Evolutionary conservation across 2,113 vertebrate species (phyloP), one percentile per base, ranked within the genome.

Genomic region (Phyllopteryx taeniolatus): DNA sequence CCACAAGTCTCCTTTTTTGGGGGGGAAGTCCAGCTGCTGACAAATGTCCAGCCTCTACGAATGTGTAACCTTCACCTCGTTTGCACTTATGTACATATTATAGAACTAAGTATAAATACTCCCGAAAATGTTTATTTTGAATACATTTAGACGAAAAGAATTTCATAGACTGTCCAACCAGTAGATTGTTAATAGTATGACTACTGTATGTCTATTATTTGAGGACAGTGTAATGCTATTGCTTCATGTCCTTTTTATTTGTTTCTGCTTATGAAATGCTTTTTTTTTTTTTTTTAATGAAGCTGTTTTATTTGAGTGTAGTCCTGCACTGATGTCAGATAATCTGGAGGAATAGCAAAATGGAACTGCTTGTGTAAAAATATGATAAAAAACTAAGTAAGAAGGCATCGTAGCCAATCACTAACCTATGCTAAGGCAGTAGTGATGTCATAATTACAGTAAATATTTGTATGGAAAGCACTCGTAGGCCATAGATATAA

Each of bases 71-170:
- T 93, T 95, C 94, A 95, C 92, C 94, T 95, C 94, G 94, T 96
- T 96, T 97, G 95, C 96, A 98, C 96, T 96, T 96, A 93, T 98
- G 95, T 97, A 97, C 91, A 98, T 96, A 97, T 94, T 56, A 56
- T n/a, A 42, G 31, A 60, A 35, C 94, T 92, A 93, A 93, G 93
- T 90, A 94, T 94, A 91, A 94, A 93, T 93, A 91, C 91, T 94
- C 94, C 90, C 93, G 95, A 92, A 22, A 46, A 46, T 12, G 44
- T 92, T 94, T 95, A 95, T 95, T 95, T 94, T 92, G 89, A 95
- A 94, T 95, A 93, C 94, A 87, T 93, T 94, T 92, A 94, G 92
- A 86, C 73, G 83, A 39, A 86, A 89, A 83, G 47, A 85, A 73
- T 76, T 84, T 79, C 81, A 86, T 83, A 77, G 77, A 87, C 85